Conservation (phyloP, 1,140 invertebrate genomes). For the Eurosta solidaginis region DNA sequence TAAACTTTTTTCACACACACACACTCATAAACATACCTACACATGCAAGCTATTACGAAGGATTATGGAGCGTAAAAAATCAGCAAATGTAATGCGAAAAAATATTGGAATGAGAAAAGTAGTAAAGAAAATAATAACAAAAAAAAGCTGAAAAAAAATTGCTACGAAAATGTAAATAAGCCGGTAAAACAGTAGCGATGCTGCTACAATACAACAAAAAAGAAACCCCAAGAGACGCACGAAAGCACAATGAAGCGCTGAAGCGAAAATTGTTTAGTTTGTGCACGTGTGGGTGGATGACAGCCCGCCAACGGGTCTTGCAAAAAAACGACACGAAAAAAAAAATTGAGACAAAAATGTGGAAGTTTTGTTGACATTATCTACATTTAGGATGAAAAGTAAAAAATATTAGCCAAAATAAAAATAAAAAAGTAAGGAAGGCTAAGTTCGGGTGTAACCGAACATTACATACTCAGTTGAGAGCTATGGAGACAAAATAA, state of each 20-base stretch:
- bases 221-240: background rate
- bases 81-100: background rate
- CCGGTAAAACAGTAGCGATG: background rate
- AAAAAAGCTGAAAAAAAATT: too few species aligned
- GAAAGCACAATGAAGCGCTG: background rate
- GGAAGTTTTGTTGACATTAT: background rate
- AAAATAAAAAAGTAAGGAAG: too few species aligned
- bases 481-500: too few species aligned
- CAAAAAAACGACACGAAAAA: background rate
- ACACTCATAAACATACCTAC: background rate
- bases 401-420: too few species aligned
- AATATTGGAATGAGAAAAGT: background rate
- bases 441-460: too few species aligned
- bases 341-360: background rate
- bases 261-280: background rate
- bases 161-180: background rate
- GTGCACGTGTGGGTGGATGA: too few species aligned
- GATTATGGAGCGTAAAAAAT: background rate
- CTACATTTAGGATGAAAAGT: too few species aligned
- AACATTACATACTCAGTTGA: too few species aligned
- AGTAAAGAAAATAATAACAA: too few species aligned
- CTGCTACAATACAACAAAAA: background rate
- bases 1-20: too few species aligned
- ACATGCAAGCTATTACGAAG: constrained; percentile 1
- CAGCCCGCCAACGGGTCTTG: background rate